Evolutionary conservation across 2,113 vertebrate species (phyloP).

Genomic region (Zapornia atra): DNA sequence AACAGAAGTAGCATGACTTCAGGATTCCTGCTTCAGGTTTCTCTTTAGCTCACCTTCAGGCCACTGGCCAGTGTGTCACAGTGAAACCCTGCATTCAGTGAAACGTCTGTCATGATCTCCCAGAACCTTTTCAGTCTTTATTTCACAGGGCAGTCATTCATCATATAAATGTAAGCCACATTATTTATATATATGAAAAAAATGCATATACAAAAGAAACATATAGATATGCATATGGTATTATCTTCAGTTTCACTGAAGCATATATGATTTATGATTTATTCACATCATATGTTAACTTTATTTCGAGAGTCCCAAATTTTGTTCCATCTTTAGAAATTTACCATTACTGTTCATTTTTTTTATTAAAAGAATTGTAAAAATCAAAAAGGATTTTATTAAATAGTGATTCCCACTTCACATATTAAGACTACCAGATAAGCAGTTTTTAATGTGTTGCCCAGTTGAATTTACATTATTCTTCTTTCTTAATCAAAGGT

Average conservation of each 20-base stretch:
- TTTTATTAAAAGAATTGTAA: neutral
- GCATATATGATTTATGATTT: neutral
- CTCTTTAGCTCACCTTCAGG: neutral
- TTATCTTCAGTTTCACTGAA: neutral
- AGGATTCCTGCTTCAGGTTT: neutral
- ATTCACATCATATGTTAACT: neutral
- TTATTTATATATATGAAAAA: neutral
- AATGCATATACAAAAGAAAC: neutral
- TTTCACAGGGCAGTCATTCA: neutral
- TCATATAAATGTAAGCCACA: neutral
- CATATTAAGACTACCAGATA: neutral
- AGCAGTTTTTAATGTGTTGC: neutral
- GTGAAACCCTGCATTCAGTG: neutral
- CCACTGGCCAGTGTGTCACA: neutral
- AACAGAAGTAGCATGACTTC: neutral
- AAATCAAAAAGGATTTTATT: neutral
- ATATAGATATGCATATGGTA: neutral
- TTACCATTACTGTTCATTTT: neutral
- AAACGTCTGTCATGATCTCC: neutral
- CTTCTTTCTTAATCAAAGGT: slow-evolving; percentile 27
- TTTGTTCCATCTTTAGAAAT: neutral
- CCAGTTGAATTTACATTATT: neutral
- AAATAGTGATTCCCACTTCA: neutral
- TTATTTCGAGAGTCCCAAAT: neutral
- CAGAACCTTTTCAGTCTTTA: neutral